These are phyloP conservation scores for Lutjanus erythropterus DNA, from an alignment of 2,113 vertebrate genomes.

Conservation along the genomic window DNA sequence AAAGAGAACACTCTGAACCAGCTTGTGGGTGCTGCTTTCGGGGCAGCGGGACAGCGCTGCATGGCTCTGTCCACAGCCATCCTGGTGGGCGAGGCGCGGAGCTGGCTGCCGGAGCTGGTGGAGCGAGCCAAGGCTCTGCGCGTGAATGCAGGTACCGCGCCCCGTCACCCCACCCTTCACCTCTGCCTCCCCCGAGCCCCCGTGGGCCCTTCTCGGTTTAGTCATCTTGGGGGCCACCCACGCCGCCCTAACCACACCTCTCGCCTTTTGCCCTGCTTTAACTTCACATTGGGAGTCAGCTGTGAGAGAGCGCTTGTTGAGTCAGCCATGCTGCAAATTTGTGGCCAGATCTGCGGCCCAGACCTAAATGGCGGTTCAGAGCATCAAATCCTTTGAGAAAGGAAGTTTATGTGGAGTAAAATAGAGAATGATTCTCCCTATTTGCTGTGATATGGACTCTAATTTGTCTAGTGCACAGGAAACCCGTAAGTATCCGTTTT, in stretches of 20 bases:
- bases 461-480: conserved; percentile 68
- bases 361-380: conserved; percentile 68
- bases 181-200: conserved; percentile 17
- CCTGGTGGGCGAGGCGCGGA: conserved; percentile 91
- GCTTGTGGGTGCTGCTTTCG: conserved; percentile 96
- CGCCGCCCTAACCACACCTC: conserved; percentile 75
- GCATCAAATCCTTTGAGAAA: conserved; percentile 61
- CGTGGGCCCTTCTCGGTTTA: conserved; percentile 43
- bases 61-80: conserved; percentile 98
- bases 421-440: conserved; percentile 45
- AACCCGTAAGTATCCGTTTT: conserved; percentile 71
- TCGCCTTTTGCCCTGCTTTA: conserved; percentile 60
- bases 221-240: conserved; percentile 80
- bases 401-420: conserved; percentile 59
- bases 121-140: conserved; percentile 91
- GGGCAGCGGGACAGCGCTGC: conserved; percentile 97
- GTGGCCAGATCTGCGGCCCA: conserved; percentile 71
- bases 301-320: conserved; percentile 70
- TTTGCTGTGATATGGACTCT: conserved; percentile 47
- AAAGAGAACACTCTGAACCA: conserved; percentile 98
- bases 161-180: conserved; percentile 30
- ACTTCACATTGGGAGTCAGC: conserved; percentile 70
- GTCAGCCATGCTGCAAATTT: conserved; percentile 80
- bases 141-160: conserved; percentile 91
- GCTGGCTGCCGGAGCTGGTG: conserved; percentile 96